These are phyloP conservation scores for Nothobranchius furzeri DNA, from an alignment of 2,113 vertebrate genomes.

Conservation along the genomic window DNA sequence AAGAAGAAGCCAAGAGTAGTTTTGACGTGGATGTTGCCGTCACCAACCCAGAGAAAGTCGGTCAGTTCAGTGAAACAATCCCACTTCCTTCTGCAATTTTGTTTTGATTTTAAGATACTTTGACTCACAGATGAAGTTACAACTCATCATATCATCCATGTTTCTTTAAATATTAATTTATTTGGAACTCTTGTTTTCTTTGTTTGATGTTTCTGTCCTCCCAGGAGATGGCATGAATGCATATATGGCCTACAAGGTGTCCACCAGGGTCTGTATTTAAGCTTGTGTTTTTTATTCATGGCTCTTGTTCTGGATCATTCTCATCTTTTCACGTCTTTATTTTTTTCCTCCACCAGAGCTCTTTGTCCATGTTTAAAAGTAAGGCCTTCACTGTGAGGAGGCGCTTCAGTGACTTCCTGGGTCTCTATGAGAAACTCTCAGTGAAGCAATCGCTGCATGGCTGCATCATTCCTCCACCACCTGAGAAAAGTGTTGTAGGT, in stretches of 20 bases:
- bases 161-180: background rate
- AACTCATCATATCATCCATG: too few species aligned
- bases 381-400: conserved; percentile 89
- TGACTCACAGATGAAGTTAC: too few species aligned
- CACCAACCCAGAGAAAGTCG: conserved; percentile 95
- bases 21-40: conserved; percentile 92
- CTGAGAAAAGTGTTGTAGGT: conserved; percentile 97
- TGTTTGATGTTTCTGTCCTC: conserved; percentile 19
- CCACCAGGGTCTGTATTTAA: conserved; percentile 85
- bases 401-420: conserved; percentile 96
- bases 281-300: background rate
- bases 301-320: background rate
- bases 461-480: conserved; percentile 90
- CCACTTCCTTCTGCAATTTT: background rate
- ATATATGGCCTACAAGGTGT: conserved; percentile 94
- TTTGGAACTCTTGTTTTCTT: background rate
- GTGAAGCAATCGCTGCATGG: conserved; percentile 91
- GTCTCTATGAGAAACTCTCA: conserved; percentile 92
- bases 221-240: conserved; percentile 97
- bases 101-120: background rate
- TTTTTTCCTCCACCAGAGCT: conserved; percentile 78
- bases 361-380: conserved; percentile 88
- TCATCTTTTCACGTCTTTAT: background rate
- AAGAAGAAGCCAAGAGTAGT: conserved; percentile 89
- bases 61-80: conserved; percentile 75